Evolutionary conservation across 2,113 vertebrate species (phyloP), one percentile per base, ranked within the genome.

Genomic region (Oriolus oriolus): DNA sequence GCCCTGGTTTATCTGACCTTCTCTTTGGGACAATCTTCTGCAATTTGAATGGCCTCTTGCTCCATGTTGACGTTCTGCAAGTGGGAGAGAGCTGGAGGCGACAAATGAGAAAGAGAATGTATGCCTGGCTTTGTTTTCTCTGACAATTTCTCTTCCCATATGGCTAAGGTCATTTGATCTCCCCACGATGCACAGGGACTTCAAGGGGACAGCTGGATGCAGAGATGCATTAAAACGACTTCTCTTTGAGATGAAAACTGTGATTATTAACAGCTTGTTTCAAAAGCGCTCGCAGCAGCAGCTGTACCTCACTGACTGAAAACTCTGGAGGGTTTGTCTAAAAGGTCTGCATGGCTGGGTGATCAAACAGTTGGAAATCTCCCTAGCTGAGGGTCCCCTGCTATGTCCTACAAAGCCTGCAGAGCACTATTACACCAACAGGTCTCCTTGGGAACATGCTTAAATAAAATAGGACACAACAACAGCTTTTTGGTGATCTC

Each of bases 201-300:
- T 91, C 75, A 93, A 86, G 88, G 74, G 61, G 91, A 89, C 70
- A 96, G 89, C 89, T 95, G 89, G 89, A 89, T 82, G 77, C 70
- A 87, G 80, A 63, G 57, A 47, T 86, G 68, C 59, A 78, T 95
- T 96, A 65, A 88, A 89, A 47, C 0, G 1, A 33, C 35, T 88
- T 73, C 17, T 65, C 69, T 91, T 63, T 61, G 76, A 86, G 71
- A 94, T 61, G 39, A 90, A 94, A 96, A 59, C 52, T 47, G 37
- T 83, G 75, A 82, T 86, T 93, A 82, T 93, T 91, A 96, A 70
- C 2, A 2, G 45, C 83, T 80, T 94, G 27, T 91, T 94, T 93
- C 90, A 85, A 93, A 97, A 93, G 59, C 60, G 79, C 42, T 54
- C 1, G 0, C 70, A 87, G 82, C 71, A 85, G 87, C 8, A 3